Conservation (phyloP, 2,797 vertebrate species). For the Coregonus sp. region DNA sequence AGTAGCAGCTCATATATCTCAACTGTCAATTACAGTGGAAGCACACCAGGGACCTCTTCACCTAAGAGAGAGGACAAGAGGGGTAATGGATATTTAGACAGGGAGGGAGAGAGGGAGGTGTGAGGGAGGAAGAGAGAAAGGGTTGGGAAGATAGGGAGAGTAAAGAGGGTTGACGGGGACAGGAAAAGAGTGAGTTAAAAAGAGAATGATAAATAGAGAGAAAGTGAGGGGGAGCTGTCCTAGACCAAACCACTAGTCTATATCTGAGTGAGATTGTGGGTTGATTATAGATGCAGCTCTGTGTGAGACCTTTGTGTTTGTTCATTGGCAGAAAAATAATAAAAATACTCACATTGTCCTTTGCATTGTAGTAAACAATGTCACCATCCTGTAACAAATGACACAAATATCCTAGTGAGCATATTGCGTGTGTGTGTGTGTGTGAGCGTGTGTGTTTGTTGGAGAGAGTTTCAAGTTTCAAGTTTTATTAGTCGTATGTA, state of each 20-base stretch:
- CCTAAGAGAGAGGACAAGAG: conserved; percentile 53
- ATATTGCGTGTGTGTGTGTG: background rate
- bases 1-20: conserved; percentile 73
- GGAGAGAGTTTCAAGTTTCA: background rate
- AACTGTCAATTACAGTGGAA: conserved; percentile 73
- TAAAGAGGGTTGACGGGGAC: background rate
- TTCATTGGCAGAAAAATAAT: conserved; percentile 6
- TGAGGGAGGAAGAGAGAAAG: background rate
- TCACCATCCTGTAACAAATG: conserved; percentile 81
- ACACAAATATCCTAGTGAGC: background rate
- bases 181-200: conserved; percentile 19
- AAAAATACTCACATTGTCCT: conserved; percentile 84
- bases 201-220: too few species aligned
- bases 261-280: conserved; percentile 17
- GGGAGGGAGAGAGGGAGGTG: conserved; percentile 19
- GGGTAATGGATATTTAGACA: conserved; percentile 7
- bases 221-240: background rate
- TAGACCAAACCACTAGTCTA: conserved; percentile 20
- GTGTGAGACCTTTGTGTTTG: conserved; percentile 18
- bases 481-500: background rate
- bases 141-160: conserved; percentile 21
- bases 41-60: conserved; percentile 70
- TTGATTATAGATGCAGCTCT: background rate
- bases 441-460: background rate
- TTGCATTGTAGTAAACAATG: conserved; percentile 92